phyloP scores from a whole-genome alignment of 2,797 vertebrate genomes.

The Myotis daubentonii region DNA sequence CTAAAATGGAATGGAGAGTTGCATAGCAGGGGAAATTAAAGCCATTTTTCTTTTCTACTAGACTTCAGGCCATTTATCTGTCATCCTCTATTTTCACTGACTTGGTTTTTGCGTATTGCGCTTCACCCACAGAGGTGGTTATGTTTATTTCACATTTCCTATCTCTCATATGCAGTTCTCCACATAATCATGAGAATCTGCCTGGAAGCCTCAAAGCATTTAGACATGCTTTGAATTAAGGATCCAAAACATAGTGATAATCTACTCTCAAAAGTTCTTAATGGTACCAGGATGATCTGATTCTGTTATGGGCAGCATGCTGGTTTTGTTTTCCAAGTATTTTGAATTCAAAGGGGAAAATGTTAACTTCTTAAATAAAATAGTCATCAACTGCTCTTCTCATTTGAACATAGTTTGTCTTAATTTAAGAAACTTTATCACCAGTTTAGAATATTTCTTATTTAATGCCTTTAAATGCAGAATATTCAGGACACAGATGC shows the following conservation, averaged over 20 bases:
- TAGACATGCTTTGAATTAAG: constrained; percentile 75
- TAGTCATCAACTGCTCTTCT: constrained; percentile 50
- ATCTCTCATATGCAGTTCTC: constrained; percentile 47
- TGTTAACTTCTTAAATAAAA: constrained; percentile 58
- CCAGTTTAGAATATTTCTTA: constrained; percentile 30
- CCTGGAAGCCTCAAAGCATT: constrained; percentile 71
- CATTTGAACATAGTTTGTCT: constrained; percentile 51
- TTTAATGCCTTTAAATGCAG: constrained; percentile 14
- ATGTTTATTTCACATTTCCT: constrained; percentile 60
- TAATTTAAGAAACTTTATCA: constrained; percentile 46
- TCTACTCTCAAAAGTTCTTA: constrained; percentile 63
- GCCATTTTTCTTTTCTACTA: neutral
- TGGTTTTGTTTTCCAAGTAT: constrained; percentile 74
- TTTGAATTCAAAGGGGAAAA: constrained; percentile 42
- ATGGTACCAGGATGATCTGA: neutral
- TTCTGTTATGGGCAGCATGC: constrained; percentile 40
- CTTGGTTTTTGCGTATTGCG: neutral
- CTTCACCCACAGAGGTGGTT: constrained; percentile 55
- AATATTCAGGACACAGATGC: neutral
- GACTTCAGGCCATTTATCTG: neutral
- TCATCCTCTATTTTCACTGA: neutral
- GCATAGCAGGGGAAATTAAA: neutral
- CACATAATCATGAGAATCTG: constrained; percentile 64
- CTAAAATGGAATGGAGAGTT: neutral
- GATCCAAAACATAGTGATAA: constrained; percentile 62